Base-by-base conservation (phyloP, 2,113 vertebrate genomes). In the Capreolus pygargus region DNA sequence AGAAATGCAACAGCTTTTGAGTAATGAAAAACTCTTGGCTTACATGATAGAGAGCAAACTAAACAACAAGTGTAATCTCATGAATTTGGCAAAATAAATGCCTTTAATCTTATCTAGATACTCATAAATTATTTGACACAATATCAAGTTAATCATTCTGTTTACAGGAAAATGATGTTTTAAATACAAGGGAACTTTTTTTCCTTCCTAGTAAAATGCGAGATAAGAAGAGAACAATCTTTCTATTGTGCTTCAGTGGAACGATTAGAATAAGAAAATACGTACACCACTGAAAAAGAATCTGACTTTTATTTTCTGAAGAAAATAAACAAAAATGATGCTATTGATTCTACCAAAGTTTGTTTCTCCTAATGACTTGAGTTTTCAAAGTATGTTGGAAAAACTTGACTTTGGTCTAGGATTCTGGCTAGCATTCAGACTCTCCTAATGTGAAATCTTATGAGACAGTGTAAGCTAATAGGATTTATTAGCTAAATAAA, bases 101-200 rank as follows among this genome's bases (percentile, higher is more conserved):
- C 43, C 12, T 87, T 93, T 86, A 86, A 60, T 97, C 95, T 98
- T 97, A 98, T 94, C 88, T 27, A 47, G 87, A 87, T 88, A 79
- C 2, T 94, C 70, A 94, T 55, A 97, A 98, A 96, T 90, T 78
- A 97, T 64, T 30, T 33, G 91, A 83, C 96, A 97, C 94, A 58
- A 0, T 70, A 61, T 74, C 87, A 93, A 91, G 52, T 97, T 98
- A 98, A 98, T 97, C 83, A 94, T 83, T 97, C 50, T 43, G 93
- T 98, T 93, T 96, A 97, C 86, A 96, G 61, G 85, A 97, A 88
- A 67, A 91, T 70, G 36, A 67, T 86, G 90, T 92, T 98, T 92
- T 96, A 97, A 98, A 88, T 67, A 96, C 50, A 97, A 97, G 70
- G 33, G 50, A 96, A 7, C 25, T 50, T 70, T 76, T 91, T 52